Conservation (phyloP, 2,113 vertebrate genomes). For the Oreocharis arfaki region DNA sequence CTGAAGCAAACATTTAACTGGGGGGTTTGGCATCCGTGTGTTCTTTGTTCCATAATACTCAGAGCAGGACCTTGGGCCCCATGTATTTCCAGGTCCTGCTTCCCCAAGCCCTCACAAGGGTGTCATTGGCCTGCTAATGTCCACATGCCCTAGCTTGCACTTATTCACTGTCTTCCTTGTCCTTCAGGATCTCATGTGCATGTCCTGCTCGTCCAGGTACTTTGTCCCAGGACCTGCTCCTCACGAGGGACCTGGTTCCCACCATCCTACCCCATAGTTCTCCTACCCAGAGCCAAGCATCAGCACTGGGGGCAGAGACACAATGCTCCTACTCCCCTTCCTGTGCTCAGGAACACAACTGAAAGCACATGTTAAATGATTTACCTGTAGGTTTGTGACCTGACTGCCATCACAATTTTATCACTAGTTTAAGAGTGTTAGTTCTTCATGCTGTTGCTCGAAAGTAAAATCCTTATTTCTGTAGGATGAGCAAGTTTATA, state of each 20-base stretch:
- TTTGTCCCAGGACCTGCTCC: background rate
- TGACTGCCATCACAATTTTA: background rate
- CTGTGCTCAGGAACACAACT: background rate
- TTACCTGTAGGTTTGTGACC: background rate
- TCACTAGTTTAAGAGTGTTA: background rate
- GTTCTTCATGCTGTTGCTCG: background rate
- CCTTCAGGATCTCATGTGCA: background rate
- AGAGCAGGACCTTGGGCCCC: background rate
- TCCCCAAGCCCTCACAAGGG: background rate
- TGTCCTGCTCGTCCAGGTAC: background rate
- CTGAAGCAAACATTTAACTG: background rate
- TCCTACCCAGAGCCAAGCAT: background rate
- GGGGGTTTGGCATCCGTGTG: background rate
- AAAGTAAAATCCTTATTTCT: background rate
- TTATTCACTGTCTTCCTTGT: background rate
- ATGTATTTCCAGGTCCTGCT: background rate
- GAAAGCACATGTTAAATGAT: background rate
- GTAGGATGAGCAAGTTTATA: background rate
- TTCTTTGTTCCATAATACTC: background rate
- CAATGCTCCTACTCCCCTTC: background rate
- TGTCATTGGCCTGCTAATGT: background rate
- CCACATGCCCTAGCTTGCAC: background rate
- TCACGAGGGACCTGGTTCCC: background rate
- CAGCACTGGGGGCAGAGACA: background rate
- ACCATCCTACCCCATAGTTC: background rate